Conservation (phyloP, 2,888 invertebrate genomes). For the Lissocephala sabroskyi region DNA sequence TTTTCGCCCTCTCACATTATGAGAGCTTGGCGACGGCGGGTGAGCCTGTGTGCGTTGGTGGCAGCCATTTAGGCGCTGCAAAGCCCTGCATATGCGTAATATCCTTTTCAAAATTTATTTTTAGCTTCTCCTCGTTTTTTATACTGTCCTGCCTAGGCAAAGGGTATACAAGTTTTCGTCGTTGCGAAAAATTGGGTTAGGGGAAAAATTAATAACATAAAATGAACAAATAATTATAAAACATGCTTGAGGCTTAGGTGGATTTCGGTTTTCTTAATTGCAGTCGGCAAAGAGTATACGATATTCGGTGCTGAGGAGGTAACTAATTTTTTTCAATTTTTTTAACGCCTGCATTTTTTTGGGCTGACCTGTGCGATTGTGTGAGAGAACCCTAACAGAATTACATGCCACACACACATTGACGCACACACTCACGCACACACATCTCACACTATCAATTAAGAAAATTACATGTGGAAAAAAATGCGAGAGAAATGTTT, state of each 20-base stretch:
- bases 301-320: too few species aligned
- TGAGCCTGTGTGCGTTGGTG: conserved; percentile 17
- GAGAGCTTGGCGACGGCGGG: conserved; percentile 17
- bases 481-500: conserved; percentile 49
- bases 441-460: conserved; percentile 62
- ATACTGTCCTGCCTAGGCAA: too few species aligned
- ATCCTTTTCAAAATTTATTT: conserved; percentile 46
- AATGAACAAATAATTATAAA: too few species aligned
- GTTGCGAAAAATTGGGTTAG: too few species aligned
- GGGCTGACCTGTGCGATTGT: conserved; percentile 18
- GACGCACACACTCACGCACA: conserved; percentile 14
- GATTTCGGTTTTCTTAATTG: too few species aligned
- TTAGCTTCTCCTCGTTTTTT: too few species aligned
- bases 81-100: conserved; percentile 28
- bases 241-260: too few species aligned
- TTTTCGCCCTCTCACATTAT: conserved; percentile 22
- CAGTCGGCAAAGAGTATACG: too few species aligned
- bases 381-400: conserved; percentile 46
- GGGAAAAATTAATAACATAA: too few species aligned
- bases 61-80: conserved; percentile 26
- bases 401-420: conserved; percentile 17
- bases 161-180: too few species aligned
- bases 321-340: conserved; percentile 11
- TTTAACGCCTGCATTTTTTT: conserved; percentile 29
- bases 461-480: conserved; percentile 59